These are phyloP conservation scores for Agriopis leucophaearia DNA, from an alignment of 2,888 invertebrate species.

Conservation along the genomic window DNA sequence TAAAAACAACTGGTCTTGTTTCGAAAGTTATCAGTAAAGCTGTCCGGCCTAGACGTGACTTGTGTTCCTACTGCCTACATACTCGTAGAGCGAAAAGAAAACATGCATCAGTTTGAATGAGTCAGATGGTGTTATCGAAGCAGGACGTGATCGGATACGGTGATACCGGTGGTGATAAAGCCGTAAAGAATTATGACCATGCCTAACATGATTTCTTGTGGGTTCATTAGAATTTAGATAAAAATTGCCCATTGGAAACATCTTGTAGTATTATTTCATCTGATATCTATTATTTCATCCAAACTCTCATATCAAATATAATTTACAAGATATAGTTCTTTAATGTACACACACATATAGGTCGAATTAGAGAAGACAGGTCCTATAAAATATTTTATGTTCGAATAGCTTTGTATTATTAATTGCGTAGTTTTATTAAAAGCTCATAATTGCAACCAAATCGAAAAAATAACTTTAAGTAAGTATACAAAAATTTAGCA, in stretches of 20 bases:
- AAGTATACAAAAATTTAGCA: constrained; percentile 20
- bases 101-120: constrained; percentile 55
- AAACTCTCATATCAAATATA: too few relatives aligned
- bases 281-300: too few relatives aligned
- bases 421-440: constrained; percentile 10
- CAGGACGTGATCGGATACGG: constrained; percentile 72
- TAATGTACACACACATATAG: too few relatives aligned
- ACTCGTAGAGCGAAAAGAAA: constrained; percentile 40
- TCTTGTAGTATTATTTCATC: background rate
- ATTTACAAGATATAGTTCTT: too few relatives aligned
- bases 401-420: background rate
- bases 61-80: constrained; percentile 19
- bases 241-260: constrained; percentile 1
- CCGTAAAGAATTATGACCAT: constrained; percentile 33
- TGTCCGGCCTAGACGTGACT: constrained; percentile 36
- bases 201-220: constrained; percentile 29
- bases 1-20: constrained; percentile 20
- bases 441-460: constrained; percentile 8
- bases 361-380: too few relatives aligned
- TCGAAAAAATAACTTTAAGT: background rate
- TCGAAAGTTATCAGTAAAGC: constrained; percentile 26
- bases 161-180: constrained; percentile 63
- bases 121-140: constrained; percentile 65
- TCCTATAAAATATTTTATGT: background rate
- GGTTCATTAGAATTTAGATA: constrained; percentile 20